These are phyloP conservation scores for Lutraria lutraria DNA, from an alignment of 2,888 invertebrate species.

Conservation along the genomic window DNA sequence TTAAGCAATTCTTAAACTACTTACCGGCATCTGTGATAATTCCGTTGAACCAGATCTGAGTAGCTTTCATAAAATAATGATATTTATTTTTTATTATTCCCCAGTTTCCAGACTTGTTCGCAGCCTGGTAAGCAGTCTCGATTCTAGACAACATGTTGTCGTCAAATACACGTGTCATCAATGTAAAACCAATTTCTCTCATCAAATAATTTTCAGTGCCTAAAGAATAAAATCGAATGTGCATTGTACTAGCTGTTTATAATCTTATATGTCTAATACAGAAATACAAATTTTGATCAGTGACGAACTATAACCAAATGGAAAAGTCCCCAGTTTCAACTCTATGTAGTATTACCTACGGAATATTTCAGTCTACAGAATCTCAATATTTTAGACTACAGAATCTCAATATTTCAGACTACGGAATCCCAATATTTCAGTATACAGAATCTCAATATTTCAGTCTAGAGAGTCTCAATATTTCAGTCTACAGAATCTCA, in stretches of 20 bases:
- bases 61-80: conserved; percentile 64
- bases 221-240: neutral
- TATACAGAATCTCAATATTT: too few species aligned
- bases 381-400: too few species aligned
- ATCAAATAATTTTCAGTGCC: conserved; percentile 55
- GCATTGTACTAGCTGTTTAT: neutral
- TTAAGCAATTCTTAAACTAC: neutral
- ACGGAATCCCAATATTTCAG: too few species aligned
- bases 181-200: conserved; percentile 57
- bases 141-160: conserved; percentile 30
- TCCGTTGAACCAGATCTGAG: conserved; percentile 63
- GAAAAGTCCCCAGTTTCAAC: too few species aligned
- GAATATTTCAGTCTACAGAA: too few species aligned
- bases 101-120: conserved; percentile 20
- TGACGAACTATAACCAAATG: too few species aligned
- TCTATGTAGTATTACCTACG: too few species aligned
- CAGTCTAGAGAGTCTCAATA: too few species aligned
- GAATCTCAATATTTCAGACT: too few species aligned
- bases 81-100: conserved; percentile 43
- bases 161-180: conserved; percentile 57
- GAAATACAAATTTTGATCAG: too few species aligned
- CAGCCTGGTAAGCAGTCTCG: conserved; percentile 33
- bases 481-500: too few species aligned
- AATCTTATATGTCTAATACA: too few species aligned
- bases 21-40: neutral